A percentile compares a stretch with the other conserved stretches of the same genome.
Evolutionary conservation across 2,888 invertebrate genomes (phyloP).

Genomic region (Hoplodrina ambigua): DNA sequence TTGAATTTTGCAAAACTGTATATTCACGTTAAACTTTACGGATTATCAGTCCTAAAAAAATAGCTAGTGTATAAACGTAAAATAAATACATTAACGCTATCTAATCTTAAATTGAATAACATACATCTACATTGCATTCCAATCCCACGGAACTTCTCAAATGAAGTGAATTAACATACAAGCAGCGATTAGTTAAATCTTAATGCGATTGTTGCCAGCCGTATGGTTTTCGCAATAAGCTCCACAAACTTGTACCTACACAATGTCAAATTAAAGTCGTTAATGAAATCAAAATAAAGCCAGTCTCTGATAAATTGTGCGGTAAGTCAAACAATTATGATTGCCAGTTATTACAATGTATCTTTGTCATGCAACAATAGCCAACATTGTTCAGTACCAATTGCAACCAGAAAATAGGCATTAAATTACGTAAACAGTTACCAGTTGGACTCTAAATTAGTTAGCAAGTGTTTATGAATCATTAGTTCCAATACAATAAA

Average conservation of each 20-base stretch:
- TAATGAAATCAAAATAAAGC: constrained; percentile 79
- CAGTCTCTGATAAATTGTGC: constrained; percentile 81
- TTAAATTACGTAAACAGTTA: constrained; percentile 87
- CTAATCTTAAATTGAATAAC: constrained; percentile 35
- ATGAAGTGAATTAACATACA: constrained; percentile 60
- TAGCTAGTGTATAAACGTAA: too few species aligned
- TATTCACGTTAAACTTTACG: too few species aligned
- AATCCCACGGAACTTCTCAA: constrained; percentile 54
- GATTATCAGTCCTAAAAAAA: too few species aligned
- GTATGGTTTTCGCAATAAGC: constrained; percentile 53
- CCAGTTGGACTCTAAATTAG: constrained; percentile 82
- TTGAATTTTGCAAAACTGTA: not conserved
- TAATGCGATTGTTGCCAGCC: constrained; percentile 50
- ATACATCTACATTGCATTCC: constrained; percentile 44
- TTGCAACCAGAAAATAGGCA: constrained; percentile 85
- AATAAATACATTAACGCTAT: constrained; percentile 27
- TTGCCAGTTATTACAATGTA: constrained; percentile 83
- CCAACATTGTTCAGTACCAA: constrained; percentile 84
- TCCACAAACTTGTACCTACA: constrained; percentile 50
- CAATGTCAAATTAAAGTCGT: constrained; percentile 66
- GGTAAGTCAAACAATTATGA: constrained; percentile 84
- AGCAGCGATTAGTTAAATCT: constrained; percentile 58
- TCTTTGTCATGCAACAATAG: constrained; percentile 87
- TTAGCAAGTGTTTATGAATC: constrained; percentile 84
- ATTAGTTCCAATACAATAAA: constrained; percentile 78